phyloP scores from a whole-genome alignment of 2,113 vertebrate genomes.

The Arizona elegans region DNA sequence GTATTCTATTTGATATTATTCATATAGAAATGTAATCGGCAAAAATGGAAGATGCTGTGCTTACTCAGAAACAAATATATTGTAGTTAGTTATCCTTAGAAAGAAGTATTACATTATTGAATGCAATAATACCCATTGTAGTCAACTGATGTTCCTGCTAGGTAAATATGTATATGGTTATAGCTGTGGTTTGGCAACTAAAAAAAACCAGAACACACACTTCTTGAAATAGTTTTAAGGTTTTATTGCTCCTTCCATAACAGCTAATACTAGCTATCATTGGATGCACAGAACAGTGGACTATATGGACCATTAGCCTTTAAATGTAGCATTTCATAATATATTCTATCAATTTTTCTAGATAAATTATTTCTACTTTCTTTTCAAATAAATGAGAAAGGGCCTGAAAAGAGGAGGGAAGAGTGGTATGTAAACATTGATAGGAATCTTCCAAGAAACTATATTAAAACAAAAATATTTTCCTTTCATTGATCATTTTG shows the following conservation, averaged over 20 bases:
- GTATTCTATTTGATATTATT: not conserved
- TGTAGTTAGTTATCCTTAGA: not conserved
- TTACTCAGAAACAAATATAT: not conserved
- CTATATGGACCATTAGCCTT: not conserved
- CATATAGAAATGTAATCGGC: not conserved
- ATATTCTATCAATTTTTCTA: conserved; percentile 1
- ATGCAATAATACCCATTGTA: not conserved
- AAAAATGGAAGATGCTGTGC: not conserved
- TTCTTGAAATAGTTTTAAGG: not conserved
- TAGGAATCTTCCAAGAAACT: not conserved
- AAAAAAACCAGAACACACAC: not conserved
- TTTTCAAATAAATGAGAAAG: not conserved
- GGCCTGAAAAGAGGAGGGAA: not conserved
- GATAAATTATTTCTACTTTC: not conserved
- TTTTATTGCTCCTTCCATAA: not conserved
- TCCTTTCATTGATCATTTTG: conserved; percentile 3
- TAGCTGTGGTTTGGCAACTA: not conserved
- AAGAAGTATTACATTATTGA: not conserved
- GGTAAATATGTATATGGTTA: not conserved
- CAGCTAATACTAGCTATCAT: not conserved
- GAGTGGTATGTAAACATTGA: not conserved
- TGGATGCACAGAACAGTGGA: not conserved
- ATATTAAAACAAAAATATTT: not conserved
- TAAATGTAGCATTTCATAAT: not conserved
- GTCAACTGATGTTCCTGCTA: too few relatives aligned